Evolutionary conservation across 37 sponge, comb jelly and placozoan genomes (phyloP), one percentile per base, ranked within the genome.

Genomic region (Aplysina aerophoba): DNA sequence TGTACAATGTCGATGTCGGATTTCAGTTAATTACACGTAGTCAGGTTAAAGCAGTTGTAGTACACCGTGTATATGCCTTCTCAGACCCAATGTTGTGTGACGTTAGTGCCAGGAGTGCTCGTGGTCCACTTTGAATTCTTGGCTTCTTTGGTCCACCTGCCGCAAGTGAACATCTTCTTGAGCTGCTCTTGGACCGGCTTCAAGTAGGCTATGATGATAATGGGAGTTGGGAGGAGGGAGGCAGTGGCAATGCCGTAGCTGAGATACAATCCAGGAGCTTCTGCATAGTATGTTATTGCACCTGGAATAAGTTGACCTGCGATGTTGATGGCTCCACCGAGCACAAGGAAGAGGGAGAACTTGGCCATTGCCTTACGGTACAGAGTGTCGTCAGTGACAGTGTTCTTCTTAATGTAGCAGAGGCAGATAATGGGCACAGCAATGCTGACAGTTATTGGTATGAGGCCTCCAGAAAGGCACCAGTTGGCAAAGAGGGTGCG

Each of bases 151-250:
- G 50, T 44, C 50, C 3, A 44, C 50, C 50, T 44, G 50, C 8
- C 50, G 8, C 50, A 44, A 44, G 50, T 44, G 50, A 44, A 44
- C 50, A 44, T 44, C 50, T 44, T 44, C 50, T 44, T 44, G 50
- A 44, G 6, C 50, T 44, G 50, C 50, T 44, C 50, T 44, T 44
- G 50, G 8, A 69, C 71, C 30, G 71, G 71, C 34, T 69, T 69
- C 71, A 69, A 27, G 34, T 69, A 69, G 17, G 34, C 17, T 3
- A 69, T 30, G 17, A 69, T 35, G 15, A 69, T 69, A 27, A 69
- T 69, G 19, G 71, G 71, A 69, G 71, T 69, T 17, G 71, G 71
- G 34, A 69, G 33, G 34, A 69, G 71, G 27, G 71, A 69, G 17
- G 33, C 71, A 31, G 71, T 35, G 34, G 71, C 27, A 35, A 69